A percentile compares a stretch with the other conserved stretches of the same genome.
These are phyloP conservation scores for Lochmaea crataegi DNA, from an alignment of 2,888 invertebrate species.

Conservation along the genomic window DNA sequence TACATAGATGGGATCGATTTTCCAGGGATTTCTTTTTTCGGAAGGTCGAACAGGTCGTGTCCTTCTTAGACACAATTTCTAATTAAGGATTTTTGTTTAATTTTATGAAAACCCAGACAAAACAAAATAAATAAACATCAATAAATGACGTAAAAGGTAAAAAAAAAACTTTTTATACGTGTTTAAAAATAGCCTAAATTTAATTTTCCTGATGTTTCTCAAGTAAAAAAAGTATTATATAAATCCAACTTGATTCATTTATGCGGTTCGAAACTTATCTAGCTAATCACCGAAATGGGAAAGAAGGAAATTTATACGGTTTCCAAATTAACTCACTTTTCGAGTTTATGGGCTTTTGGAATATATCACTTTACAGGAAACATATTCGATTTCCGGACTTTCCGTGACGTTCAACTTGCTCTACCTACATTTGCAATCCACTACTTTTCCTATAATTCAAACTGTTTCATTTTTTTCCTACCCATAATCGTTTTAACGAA, in stretches of 20 bases:
- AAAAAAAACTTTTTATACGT: not conserved
- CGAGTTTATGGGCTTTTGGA: constrained; percentile 18
- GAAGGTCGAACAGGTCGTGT: constrained; percentile 18
- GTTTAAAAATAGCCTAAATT: not conserved
- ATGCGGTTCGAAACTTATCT: constrained; percentile 5
- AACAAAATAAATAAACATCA: not conserved
- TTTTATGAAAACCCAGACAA: not conserved
- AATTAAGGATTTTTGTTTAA: not conserved
- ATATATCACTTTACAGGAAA: constrained; percentile 47
- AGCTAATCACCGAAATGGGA: constrained; percentile 29
- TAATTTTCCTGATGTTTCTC: constrained; percentile 10
- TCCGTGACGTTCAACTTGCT: constrained; percentile 13
- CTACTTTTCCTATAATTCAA: not conserved
- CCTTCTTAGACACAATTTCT: not conserved
- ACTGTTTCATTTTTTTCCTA: not conserved
- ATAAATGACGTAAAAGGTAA: not conserved
- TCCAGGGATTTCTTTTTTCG: constrained; percentile 19
- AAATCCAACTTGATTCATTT: constrained; percentile 6
- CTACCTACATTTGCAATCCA: constrained; percentile 11
- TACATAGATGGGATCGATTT: constrained; percentile 23
- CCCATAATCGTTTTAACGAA: not conserved
- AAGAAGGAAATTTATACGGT: constrained; percentile 28
- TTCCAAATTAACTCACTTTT: constrained; percentile 31
- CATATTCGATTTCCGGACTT: constrained; percentile 46
- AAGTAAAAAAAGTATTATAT: constrained; percentile 8